These are phyloP conservation scores for Xiphias gladius DNA, from an alignment of 2,113 vertebrate species.

Conservation along the genomic window DNA sequence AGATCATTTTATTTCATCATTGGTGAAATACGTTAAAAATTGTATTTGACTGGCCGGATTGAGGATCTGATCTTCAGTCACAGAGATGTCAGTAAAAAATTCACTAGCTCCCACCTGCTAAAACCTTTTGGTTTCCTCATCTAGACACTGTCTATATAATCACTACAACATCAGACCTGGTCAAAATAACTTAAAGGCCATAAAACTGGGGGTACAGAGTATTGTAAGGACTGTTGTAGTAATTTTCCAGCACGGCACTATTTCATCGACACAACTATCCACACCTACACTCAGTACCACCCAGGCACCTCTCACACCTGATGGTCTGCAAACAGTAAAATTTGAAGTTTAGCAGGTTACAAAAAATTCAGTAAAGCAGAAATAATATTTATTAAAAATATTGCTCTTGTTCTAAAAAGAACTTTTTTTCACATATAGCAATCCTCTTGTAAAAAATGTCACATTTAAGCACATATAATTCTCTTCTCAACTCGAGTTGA, in stretches of 20 bases:
- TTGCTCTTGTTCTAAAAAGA: neutral
- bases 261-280: too few species aligned
- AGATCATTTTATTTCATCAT: neutral
- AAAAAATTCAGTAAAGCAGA: too few species aligned
- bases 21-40: neutral
- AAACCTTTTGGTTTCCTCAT: neutral
- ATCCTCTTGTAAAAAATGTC: neutral
- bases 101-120: too few species aligned
- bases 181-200: neutral
- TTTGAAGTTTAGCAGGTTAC: too few species aligned
- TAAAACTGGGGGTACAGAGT: neutral
- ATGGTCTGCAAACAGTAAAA: neutral
- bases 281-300: too few species aligned
- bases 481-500: neutral
- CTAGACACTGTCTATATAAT: neutral
- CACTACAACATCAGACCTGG: neutral
- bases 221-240: neutral
- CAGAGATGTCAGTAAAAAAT: too few species aligned
- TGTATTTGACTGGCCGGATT: neutral
- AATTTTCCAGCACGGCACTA: too few species aligned
- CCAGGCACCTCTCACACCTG: neutral
- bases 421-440: neutral
- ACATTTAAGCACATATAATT: neutral
- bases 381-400: too few species aligned
- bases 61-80: neutral